Percentiles rank a stretch among this genome's conserved stretches.
Conservation (phyloP, 2,797 vertebrate species). For the Molossus molossus region DNA sequence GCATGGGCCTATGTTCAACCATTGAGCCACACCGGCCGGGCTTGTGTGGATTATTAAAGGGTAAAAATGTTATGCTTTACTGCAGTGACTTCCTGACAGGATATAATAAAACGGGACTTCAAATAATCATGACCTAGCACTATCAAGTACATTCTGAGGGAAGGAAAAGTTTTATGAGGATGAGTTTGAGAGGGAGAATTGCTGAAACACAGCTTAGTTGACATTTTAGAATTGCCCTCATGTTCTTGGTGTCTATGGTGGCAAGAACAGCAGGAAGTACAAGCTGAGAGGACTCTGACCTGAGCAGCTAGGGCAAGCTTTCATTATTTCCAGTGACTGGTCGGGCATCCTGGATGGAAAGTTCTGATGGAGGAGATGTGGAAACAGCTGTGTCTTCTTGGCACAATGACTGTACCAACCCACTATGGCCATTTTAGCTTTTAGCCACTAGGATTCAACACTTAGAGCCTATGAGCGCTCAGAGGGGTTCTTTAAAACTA, state of each 20-base stretch:
- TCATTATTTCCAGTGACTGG: neutral
- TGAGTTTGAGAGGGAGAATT: neutral
- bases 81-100: constrained; percentile 56
- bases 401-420: too few species aligned
- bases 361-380: neutral
- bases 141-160: neutral
- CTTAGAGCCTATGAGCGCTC: neutral
- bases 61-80: constrained; percentile 23
- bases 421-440: neutral
- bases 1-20: too few species aligned
- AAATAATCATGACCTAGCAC: neutral
- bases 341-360: neutral
- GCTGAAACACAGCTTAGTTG: neutral
- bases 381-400: neutral
- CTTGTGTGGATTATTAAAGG: constrained; percentile 51
- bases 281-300: neutral
- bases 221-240: constrained; percentile 60
- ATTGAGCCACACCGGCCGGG: too few species aligned
- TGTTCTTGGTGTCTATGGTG: constrained; percentile 31
- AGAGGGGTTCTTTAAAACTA: neutral
- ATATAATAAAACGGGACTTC: constrained; percentile 31
- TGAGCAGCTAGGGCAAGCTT: neutral
- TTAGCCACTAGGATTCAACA: neutral
- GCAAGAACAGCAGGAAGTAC: neutral
- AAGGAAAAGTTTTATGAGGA: neutral